A percentile compares a stretch with the other conserved stretches of the same genome.
These are phyloP conservation scores for Brachionus manjavacas DNA, from an alignment of 1,140 invertebrate genomes.

Conservation along the genomic window DNA sequence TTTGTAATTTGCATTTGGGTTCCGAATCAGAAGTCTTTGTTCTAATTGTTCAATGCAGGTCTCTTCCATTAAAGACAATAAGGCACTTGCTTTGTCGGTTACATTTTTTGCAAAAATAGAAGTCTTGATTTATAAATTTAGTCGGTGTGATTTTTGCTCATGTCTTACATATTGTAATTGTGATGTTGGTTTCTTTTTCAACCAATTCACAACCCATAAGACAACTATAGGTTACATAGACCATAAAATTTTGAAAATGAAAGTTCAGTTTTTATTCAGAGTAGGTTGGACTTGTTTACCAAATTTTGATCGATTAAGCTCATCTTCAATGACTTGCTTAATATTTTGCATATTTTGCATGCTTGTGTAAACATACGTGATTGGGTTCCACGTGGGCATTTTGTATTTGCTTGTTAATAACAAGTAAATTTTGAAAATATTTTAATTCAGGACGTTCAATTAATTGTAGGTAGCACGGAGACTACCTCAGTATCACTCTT, in stretches of 20 bases:
- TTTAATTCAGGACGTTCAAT: neutral
- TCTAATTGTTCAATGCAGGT: too few relatives aligned
- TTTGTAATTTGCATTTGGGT: too few relatives aligned
- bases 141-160: too few relatives aligned
- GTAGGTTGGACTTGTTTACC: neutral
- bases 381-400: neutral
- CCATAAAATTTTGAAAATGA: neutral
- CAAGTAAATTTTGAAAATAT: neutral
- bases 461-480: neutral
- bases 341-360: neutral
- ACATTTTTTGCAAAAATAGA: too few relatives aligned
- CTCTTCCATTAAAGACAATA: too few relatives aligned
- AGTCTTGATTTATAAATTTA: too few relatives aligned
- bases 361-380: neutral
- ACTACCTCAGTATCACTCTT: neutral
- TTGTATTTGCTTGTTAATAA: neutral
- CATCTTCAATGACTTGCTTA: neutral
- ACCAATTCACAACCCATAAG: too few relatives aligned
- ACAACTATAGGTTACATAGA: too few relatives aligned
- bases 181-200: too few relatives aligned
- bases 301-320: neutral
- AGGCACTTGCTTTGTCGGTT: too few relatives aligned
- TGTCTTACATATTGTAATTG: too few relatives aligned
- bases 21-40: too few relatives aligned
- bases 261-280: neutral